These are phyloP conservation scores for Sarcophaga rosellei DNA, from an alignment of 2,888 invertebrate species.

Conservation along the genomic window DNA sequence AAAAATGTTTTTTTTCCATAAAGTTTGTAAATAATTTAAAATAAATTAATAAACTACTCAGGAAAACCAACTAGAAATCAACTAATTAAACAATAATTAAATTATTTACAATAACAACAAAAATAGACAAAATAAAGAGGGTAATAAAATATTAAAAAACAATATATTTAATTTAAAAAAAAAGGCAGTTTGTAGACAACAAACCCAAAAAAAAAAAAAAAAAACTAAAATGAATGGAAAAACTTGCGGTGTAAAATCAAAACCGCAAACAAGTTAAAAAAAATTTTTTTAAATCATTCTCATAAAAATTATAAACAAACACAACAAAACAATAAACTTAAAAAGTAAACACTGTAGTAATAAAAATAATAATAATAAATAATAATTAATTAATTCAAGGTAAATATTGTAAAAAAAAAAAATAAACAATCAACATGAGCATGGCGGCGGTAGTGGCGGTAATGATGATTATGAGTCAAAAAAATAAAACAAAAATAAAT, in stretches of 20 bases:
- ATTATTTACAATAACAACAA: conserved; percentile 20
- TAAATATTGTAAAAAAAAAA: conserved; percentile 47
- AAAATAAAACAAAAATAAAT: background rate
- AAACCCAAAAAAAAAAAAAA: conserved; percentile 17
- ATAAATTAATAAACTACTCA: conserved; percentile 18
- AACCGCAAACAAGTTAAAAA: background rate
- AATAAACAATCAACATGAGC: background rate
- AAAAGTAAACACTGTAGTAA: background rate
- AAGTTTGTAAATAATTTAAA: background rate
- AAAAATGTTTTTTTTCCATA: no score
- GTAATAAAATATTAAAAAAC: background rate
- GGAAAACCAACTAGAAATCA: conserved; percentile 6
- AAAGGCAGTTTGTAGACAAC: conserved; percentile 6
- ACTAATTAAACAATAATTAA: conserved; percentile 25
- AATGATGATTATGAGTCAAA: conserved; percentile 39
- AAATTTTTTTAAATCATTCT: background rate
- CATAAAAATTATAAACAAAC: conserved; percentile 21
- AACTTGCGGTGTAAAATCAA: background rate
- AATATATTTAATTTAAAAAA: conserved; percentile 2
- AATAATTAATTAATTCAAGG: conserved; percentile 62
- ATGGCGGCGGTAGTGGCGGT: background rate
- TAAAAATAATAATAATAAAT: background rate
- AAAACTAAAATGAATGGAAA: background rate
- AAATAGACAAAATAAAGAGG: background rate
- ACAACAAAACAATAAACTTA: conserved; percentile 21